A percentile compares a stretch with the other conserved stretches of the same genome.
These are phyloP conservation scores for Catostylus mosaicus DNA, from an alignment of 30 jellyfish, hydroid and myxozoan species.

Conservation along the genomic window DNA sequence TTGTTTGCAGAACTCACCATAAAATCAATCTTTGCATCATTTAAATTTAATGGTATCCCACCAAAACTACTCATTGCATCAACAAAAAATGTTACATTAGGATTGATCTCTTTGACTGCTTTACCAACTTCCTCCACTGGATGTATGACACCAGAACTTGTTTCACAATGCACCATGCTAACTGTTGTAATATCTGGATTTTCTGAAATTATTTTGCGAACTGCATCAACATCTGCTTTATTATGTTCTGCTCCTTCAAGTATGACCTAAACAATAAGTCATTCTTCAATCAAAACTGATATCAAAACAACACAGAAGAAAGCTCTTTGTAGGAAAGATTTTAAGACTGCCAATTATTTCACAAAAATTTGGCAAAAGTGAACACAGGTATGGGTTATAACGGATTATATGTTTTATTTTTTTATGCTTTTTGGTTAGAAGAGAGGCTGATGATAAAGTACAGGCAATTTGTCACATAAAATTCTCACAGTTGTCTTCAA, in stretches of 20 bases:
- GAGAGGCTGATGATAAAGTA: too few species aligned
- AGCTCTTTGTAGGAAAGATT: too few species aligned
- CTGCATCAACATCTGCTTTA: slow-evolving; percentile 69
- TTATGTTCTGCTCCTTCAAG: slow-evolving; percentile 75
- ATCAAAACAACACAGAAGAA: too few species aligned
- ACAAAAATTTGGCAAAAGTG: too few species aligned
- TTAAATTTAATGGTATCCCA: slow-evolving; percentile 78
- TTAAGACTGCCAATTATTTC: too few species aligned
- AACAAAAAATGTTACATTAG: slow-evolving; percentile 87
- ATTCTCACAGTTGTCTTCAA: too few species aligned
- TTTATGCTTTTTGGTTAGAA: too few species aligned
- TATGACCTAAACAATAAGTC: slow-evolving; percentile 59
- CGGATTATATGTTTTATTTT: too few species aligned
- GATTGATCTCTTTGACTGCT: slow-evolving; percentile 64
- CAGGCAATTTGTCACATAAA: too few species aligned
- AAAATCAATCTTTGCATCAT: slow-evolving; percentile 74
- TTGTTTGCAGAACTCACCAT: slow-evolving; percentile 96
- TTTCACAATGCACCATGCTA: slow-evolving; percentile 98
- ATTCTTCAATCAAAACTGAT: too few species aligned
- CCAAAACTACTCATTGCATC: slow-evolving; percentile 99
- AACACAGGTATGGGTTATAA: too few species aligned
- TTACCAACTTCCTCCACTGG: slow-evolving; percentile 94
- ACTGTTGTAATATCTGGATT: slow-evolving; percentile 85
- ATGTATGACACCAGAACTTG: slow-evolving; percentile 94
- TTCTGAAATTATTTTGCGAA: slow-evolving; percentile 44